Base-by-base conservation (phyloP, 2,888 invertebrate species). In the Abrostola triplasia region DNA sequence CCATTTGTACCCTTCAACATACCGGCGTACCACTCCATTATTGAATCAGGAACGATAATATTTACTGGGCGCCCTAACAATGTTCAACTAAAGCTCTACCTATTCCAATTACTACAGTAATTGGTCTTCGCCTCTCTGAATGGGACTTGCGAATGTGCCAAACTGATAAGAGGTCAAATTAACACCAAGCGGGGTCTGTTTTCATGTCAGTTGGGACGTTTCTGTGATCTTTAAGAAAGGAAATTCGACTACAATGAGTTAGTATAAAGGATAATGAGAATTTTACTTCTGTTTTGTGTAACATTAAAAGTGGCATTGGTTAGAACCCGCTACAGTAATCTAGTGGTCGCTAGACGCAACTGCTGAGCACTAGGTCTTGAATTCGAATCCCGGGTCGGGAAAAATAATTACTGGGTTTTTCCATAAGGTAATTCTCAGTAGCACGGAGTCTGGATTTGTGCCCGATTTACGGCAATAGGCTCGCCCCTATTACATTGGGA, bases 81-180 rank as follows among this genome's bases (percentile, higher is more conserved):
- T 68, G 63, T 67, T 68, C 64, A 58, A 58, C 54, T 62, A 66
- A 64, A 63, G 55, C 42, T 49, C 69, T 49, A 62, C 59, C 60
- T 59, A 62, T 70, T 79, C 63, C 79, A 77, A 73, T 76, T 73
- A 76, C 62, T 40, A 38, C 41, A 61, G 64, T 77, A 76, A 77
- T 76, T 73, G 77, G 73, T 66, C 66, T 76, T 68, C 62, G 64
- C 48, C 47, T 47, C 48, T 60, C 50, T 65, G 66, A 76, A 70
- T 70, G 36, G 63, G 50, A 57, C 51, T 49, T 24, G 64, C 65
- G 59, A 77, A 70, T 79, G 72, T 76, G 41, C 60, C 51, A 11
- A 54, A 38, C 56, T 67, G 77, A 77, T 77, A 73, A 62, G 48
- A 52, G 62, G 44, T 49, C 52, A 62, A 73, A 73, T 79, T 64